Evolutionary conservation across 2,888 invertebrate species (phyloP), one percentile per base, ranked within the genome.

Genomic region (Dermolepida albohirtum): DNA sequence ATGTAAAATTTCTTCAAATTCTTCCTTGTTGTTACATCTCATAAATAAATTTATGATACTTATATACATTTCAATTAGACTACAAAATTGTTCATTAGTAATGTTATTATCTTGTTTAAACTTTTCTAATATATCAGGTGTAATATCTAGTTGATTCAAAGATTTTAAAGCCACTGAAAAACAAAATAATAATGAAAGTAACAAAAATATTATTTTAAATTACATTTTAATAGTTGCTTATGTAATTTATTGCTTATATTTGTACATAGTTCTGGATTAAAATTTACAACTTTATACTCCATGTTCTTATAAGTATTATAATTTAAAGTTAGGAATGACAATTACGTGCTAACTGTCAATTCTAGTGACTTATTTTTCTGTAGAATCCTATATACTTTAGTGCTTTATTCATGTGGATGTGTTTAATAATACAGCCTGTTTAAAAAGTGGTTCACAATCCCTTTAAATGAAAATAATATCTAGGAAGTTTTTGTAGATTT

Each of bases 1-100:
- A 7, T 68, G 11, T 55, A 81, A 66, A 49, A 69, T 75, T 34
- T 71, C 71, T 43, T 72, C 70, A 68, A 79, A 80, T 66, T 80
- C 80, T 63, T 76, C 66, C 16, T 66, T 69, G 16, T 47, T 64
- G 27, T 47, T 62, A 27, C 51, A 67, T n/a, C 62, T 49, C 55
- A 69, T 22, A 22, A 67, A 69, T 16, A 63, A 10, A 8, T 47
- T 66, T 55, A 69, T 51, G 8, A 69, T 43, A 10, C 41, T 57
- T 44, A 66, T 64, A 29, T 69, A 69, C 43, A 63, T 64, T 12
- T 52, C 67, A 0, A 67, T 49, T 16, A 69, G 22, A 57, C 67
- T 63, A 39, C 50, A 69, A 17, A 69, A 64, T 29, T 66, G 44
- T 16, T 69, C 69, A 16, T 69, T 51, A 12, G 63, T 43, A 14